phyloP scores from a whole-genome alignment of 2,797 vertebrate genomes.

The Propithecus deckenii region DNA sequence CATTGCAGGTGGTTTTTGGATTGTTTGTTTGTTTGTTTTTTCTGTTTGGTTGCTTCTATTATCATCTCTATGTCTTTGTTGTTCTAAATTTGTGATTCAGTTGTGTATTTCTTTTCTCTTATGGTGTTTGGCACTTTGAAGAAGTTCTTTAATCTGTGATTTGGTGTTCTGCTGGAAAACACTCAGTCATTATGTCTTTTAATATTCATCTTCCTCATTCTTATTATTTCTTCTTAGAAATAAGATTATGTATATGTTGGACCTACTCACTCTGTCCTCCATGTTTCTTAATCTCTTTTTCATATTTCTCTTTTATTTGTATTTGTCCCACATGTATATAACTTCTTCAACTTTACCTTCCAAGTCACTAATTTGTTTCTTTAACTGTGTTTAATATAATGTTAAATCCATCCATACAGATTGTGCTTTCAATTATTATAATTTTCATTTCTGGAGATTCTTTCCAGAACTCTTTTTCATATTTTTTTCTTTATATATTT shows the following conservation, averaged over 20 bases:
- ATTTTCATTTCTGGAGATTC: background rate
- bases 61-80: background rate
- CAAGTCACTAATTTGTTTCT: constrained; percentile 11
- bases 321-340: background rate
- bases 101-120: background rate
- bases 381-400: background rate
- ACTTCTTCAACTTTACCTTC: background rate
- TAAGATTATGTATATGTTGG: background rate
- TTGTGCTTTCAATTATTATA: background rate
- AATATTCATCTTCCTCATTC: background rate
- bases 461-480: background rate
- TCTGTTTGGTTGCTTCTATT: background rate
- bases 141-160: background rate
- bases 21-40: background rate
- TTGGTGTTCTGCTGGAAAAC: background rate
- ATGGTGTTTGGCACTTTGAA: background rate
- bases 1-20: background rate
- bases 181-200: background rate
- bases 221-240: background rate
- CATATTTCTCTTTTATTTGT: background rate
- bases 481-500: background rate
- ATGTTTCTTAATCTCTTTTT: background rate
- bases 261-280: background rate
- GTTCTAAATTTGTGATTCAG: background rate
- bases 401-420: background rate